phyloP scores from a whole-genome alignment of 1,140 invertebrate genomes.

The Drosophila sp. region DNA sequence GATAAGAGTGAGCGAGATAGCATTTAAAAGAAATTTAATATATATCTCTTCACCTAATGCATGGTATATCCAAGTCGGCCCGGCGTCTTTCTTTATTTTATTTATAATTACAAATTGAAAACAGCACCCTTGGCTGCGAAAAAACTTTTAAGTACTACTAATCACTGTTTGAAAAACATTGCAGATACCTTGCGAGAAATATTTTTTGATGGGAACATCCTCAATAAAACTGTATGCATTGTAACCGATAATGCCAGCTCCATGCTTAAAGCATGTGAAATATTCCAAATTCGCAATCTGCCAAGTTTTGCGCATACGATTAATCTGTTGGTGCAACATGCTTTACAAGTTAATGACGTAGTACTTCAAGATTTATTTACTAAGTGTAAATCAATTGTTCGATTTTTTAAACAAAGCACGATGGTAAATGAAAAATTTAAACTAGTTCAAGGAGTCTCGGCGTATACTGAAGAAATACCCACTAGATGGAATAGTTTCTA shows the following conservation, averaged over 20 bases:
- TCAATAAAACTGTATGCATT: slow-evolving; percentile 32
- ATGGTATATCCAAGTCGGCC: no score
- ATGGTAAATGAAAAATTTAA: background rate
- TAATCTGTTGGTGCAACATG: slow-evolving; percentile 6
- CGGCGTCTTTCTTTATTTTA: no score
- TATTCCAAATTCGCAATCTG: slow-evolving; percentile 6
- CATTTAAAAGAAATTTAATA: no score
- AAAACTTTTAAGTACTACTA: slow-evolving; percentile 29
- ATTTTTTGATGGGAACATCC: slow-evolving; percentile 29
- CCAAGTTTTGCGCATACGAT: background rate
- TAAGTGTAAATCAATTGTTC: background rate
- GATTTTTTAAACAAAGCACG: background rate
- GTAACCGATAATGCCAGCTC: background rate
- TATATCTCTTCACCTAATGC: no score
- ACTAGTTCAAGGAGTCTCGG: background rate
- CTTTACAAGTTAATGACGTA: slow-evolving; percentile 14
- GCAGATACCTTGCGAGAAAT: slow-evolving; percentile 31
- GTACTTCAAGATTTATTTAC: background rate
- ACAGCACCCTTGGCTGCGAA: slow-evolving; percentile 20
- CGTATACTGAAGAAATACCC: background rate
- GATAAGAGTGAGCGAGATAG: no score
- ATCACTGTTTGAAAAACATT: slow-evolving; percentile 40
- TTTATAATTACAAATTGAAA: no score
- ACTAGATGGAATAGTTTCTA: slow-evolving; percentile 5
- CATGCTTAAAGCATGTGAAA: background rate